phyloP scores from a whole-genome alignment of 2,113 vertebrate genomes.

The Hippopotamus amphibius region DNA sequence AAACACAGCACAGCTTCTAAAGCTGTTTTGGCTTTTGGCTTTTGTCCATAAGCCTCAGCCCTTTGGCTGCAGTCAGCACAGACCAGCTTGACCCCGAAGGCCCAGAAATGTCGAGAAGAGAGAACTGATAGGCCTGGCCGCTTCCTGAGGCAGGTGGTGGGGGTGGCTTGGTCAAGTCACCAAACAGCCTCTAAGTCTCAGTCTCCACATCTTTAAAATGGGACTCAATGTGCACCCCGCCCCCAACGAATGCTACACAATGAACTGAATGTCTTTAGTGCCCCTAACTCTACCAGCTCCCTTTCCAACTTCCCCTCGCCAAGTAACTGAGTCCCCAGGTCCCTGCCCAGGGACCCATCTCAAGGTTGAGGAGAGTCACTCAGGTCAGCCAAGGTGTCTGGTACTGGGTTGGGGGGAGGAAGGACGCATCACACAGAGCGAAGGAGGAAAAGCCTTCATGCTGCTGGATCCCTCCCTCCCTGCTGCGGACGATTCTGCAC shows the following conservation, averaged over 20 bases:
- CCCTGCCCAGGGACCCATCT: fast-evolving
- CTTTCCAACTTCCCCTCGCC: neutral
- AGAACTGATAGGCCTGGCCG: neutral
- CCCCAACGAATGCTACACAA: neutral
- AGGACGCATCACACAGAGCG: too few relatives aligned
- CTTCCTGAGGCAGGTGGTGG: too few relatives aligned
- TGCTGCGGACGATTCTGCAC: neutral
- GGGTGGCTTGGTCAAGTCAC: neutral
- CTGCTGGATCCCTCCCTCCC: fast-evolving
- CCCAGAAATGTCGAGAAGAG: fast-evolving
- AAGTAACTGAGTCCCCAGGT: too few relatives aligned
- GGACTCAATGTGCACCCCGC: neutral
- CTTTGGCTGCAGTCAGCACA: fast-evolving
- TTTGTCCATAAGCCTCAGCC: neutral
- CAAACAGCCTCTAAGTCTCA: neutral
- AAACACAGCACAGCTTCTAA: neutral
- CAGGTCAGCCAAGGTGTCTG: neutral
- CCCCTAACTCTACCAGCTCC: neutral
- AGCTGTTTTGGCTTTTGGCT: neutral
- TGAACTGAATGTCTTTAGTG: neutral
- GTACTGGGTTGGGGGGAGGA: too few relatives aligned
- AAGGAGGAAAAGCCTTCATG: fast-evolving
- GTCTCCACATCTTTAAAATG: neutral
- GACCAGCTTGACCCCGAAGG: fast-evolving
- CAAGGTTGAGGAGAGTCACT: neutral